Percentiles rank a stretch among this genome's conserved stretches.
phyloP scores from a whole-genome alignment of 2,888 invertebrate genomes.

The Hecatera dysodea region DNA sequence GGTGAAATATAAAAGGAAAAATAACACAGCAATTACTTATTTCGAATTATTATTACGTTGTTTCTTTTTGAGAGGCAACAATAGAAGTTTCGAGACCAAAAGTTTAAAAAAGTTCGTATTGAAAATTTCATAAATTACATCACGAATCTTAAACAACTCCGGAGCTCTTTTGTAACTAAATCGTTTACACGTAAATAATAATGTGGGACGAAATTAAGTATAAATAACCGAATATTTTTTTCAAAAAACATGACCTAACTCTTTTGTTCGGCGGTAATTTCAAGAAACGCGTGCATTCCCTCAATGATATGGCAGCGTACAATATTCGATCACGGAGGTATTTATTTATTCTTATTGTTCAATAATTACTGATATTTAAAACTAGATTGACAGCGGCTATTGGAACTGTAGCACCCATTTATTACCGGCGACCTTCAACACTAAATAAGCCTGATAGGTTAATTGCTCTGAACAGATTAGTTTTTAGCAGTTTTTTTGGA shows the following conservation, averaged over 20 bases:
- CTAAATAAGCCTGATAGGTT: constrained; percentile 88
- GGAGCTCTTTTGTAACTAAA: constrained; percentile 75
- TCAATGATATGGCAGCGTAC: constrained; percentile 67
- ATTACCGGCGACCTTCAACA: constrained; percentile 85
- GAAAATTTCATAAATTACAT: constrained; percentile 40
- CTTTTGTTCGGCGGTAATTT: constrained; percentile 82
- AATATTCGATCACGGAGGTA: constrained; percentile 68
- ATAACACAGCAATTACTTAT: constrained; percentile 13
- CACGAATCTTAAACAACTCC: constrained; percentile 64
- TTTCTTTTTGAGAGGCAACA: constrained; percentile 29
- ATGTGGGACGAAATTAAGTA: constrained; percentile 63
- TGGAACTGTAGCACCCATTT: constrained; percentile 80
- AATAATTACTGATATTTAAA: constrained; percentile 68
- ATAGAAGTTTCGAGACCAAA: constrained; percentile 28
- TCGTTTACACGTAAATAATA: constrained; percentile 75
- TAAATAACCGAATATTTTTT: constrained; percentile 77
- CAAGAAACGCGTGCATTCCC: constrained; percentile 73
- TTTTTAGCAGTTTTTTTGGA: constrained; percentile 85
- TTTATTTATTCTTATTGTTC: constrained; percentile 61
- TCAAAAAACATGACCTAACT: constrained; percentile 77
- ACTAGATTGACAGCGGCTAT: constrained; percentile 73
- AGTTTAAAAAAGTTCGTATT: constrained; percentile 37
- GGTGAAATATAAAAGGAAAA: constrained; percentile 40
- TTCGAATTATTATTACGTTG: constrained; percentile 26
- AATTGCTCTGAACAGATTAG: constrained; percentile 88